Conservation (phyloP, 2,888 invertebrate species). For the Bedellia somnulentella region DNA sequence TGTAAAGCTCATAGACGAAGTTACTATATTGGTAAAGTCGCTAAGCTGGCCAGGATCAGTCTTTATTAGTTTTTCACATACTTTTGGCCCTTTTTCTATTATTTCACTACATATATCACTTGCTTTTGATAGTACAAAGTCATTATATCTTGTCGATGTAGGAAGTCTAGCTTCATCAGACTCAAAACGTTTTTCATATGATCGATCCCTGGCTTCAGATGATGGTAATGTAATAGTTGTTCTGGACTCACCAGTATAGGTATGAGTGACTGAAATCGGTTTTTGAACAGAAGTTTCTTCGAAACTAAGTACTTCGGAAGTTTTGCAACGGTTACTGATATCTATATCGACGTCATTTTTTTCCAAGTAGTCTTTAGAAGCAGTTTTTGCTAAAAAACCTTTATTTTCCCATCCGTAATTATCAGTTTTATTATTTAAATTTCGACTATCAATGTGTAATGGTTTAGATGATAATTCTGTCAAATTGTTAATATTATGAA, state of each 20-base stretch:
- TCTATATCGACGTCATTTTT: constrained; percentile 18
- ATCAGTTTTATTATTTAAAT: constrained; percentile 47
- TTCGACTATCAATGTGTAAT: constrained; percentile 43
- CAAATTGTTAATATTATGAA: constrained; percentile 20
- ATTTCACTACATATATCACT: constrained; percentile 44
- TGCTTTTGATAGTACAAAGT: constrained; percentile 37
- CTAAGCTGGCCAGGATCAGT: constrained; percentile 54
- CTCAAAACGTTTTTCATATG: background rate
- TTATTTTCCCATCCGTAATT: constrained; percentile 56
- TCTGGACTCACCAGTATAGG: no score
- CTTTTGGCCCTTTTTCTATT: constrained; percentile 35
- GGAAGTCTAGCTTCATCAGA: background rate
- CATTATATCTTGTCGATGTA: constrained; percentile 42
- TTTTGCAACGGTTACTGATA: background rate
- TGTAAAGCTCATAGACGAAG: constrained; percentile 55
- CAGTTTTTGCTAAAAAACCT: constrained; percentile 44
- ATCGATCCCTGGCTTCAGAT: background rate
- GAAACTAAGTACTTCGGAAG: background rate
- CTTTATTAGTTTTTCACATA: constrained; percentile 38
- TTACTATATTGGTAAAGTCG: constrained; percentile 51
- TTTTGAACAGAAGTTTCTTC: background rate
- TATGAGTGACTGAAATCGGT: no score
- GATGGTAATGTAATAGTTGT: background rate
- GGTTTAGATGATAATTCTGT: constrained; percentile 34
- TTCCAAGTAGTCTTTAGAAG: constrained; percentile 21